Evolutionary conservation across 2,113 vertebrate genomes (phyloP).

Genomic region (Proteles cristata): DNA sequence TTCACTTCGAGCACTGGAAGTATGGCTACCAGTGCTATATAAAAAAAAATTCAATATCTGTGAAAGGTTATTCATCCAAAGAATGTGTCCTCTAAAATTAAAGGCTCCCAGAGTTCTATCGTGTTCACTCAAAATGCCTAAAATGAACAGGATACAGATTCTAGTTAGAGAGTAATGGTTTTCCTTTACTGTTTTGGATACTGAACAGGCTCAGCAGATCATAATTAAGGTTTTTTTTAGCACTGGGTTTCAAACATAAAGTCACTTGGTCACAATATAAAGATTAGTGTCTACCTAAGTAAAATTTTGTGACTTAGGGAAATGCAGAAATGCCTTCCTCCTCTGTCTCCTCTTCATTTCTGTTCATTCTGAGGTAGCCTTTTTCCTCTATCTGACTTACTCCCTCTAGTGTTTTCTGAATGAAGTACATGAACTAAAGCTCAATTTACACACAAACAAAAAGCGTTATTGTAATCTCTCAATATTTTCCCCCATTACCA

Average conservation of each 20-base stretch:
- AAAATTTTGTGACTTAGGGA: constrained; percentile 7
- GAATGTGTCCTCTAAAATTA: constrained; percentile 40
- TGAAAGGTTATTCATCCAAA: constrained; percentile 60
- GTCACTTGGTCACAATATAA: background rate
- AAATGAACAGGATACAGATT: constrained; percentile 17
- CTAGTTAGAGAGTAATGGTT: constrained; percentile 13
- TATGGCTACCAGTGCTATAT: background rate
- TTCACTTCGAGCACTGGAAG: constrained; percentile 26
- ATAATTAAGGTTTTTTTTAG: background rate
- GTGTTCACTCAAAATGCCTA: background rate
- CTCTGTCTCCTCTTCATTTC: background rate
- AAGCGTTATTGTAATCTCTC: background rate
- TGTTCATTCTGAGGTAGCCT: background rate
- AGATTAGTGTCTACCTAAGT: background rate
- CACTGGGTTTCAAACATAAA: background rate
- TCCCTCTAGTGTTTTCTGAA: constrained; percentile 74
- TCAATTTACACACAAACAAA: constrained; percentile 46
- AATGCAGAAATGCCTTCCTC: constrained; percentile 2
- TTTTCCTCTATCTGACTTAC: constrained; percentile 54
- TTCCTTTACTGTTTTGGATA: background rate
- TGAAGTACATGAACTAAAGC: constrained; percentile 62
- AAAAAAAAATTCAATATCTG: constrained; percentile 29
- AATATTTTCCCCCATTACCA: background rate
- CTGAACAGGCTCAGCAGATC: constrained; percentile 42
- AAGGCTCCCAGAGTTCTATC: constrained; percentile 23